These are phyloP conservation scores for Hyaena hyaena DNA, from an alignment of 2,113 vertebrate genomes.

Conservation along the genomic window DNA sequence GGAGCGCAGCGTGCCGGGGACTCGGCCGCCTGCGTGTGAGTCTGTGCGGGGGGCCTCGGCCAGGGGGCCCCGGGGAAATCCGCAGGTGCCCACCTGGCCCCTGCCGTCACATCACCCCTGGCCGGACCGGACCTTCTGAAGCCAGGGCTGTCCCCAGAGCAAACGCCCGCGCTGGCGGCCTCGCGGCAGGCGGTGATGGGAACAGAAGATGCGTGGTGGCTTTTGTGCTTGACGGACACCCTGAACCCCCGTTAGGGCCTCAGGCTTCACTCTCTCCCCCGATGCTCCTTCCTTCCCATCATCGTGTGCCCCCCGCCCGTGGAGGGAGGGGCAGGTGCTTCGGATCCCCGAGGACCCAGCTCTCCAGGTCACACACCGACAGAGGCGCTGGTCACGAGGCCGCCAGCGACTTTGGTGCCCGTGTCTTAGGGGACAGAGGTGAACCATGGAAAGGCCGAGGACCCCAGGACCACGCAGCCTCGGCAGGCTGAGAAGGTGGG, in stretches of 20 bases:
- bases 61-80: not conserved
- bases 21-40: not conserved
- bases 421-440: not conserved
- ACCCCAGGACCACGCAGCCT: rapidly evolving
- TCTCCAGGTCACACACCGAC: rapidly evolving
- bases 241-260: constrained; percentile 18
- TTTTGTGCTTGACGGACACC: not conserved
- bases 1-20: rapidly evolving
- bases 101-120: constrained; percentile 43
- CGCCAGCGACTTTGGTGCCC: not conserved
- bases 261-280: not conserved
- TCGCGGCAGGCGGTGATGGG: rapidly evolving
- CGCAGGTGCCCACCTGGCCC: not conserved
- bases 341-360: not conserved
- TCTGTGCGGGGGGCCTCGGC: not conserved
- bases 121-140: constrained; percentile 75
- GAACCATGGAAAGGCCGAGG: not conserved
- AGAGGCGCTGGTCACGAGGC: not conserved
- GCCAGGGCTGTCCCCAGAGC: constrained; percentile 55
- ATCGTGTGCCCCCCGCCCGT: not conserved
- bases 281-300: too few relatives aligned
- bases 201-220: not conserved
- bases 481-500: not conserved
- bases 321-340: constrained; percentile 24
- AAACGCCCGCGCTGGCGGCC: not conserved